These are phyloP conservation scores for Anas platyrhynchos DNA, from an alignment of 2,113 vertebrate genomes.

Conservation along the genomic window DNA sequence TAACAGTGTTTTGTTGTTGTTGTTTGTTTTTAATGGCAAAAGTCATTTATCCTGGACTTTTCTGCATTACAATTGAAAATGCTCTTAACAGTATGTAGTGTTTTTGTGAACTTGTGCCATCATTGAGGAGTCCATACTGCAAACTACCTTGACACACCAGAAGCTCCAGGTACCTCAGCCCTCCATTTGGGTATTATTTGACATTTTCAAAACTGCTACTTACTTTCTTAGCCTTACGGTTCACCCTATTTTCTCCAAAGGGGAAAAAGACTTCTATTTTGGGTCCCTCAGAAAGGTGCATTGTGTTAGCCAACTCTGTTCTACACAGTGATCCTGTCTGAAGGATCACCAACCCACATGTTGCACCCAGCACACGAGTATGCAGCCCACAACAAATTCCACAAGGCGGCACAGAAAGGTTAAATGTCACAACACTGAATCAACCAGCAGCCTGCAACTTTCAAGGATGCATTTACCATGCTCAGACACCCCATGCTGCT, in stretches of 20 bases:
- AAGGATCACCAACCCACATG: background rate
- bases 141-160: background rate
- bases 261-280: background rate
- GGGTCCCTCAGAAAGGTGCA: background rate
- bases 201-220: background rate
- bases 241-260: background rate
- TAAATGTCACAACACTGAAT: background rate
- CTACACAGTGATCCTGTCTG: background rate
- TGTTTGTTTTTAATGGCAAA: background rate
- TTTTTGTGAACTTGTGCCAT: background rate
- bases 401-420: background rate
- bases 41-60: background rate
- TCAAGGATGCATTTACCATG: background rate
- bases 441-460: background rate
- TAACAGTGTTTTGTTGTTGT: background rate
- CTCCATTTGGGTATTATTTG: background rate
- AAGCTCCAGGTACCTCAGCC: background rate
- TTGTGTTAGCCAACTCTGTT: fast-evolving
- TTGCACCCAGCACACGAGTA: background rate
- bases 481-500: background rate
- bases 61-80: background rate
- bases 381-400: background rate
- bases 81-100: background rate
- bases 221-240: background rate
- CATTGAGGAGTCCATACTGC: background rate